Evolutionary conservation across 35 echinoderm and acorn worm species (phyloP).

Genomic region (Chiridota heheva): DNA sequence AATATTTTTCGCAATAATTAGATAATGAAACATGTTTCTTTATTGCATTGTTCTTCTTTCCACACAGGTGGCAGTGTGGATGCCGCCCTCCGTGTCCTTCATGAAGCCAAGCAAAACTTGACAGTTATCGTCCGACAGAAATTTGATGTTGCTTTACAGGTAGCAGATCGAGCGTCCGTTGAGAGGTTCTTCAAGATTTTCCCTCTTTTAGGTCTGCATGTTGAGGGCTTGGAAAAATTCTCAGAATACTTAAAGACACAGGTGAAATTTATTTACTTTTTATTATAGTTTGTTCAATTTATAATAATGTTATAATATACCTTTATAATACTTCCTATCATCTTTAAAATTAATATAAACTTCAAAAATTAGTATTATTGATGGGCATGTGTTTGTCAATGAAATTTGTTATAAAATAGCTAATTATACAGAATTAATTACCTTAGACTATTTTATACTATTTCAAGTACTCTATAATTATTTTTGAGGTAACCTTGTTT

Average conservation of each 20-base stretch:
- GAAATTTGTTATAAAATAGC: too few species aligned
- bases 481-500: too few species aligned
- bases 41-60: too few species aligned
- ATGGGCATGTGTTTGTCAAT: too few species aligned
- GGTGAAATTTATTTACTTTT: slow-evolving; percentile 26
- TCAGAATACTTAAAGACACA: slow-evolving; percentile 85
- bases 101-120: slow-evolving; percentile 86
- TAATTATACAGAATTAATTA: too few species aligned
- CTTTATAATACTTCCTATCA: too few species aligned
- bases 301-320: neutral
- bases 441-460: too few species aligned
- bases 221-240: slow-evolving; percentile 76
- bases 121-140: slow-evolving; percentile 79
- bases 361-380: too few species aligned
- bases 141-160: slow-evolving; percentile 77
- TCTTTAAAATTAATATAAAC: too few species aligned
- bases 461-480: too few species aligned
- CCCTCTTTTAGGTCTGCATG: slow-evolving; percentile 71
- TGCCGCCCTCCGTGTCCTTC: slow-evolving; percentile 69
- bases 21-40: too few species aligned
- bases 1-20: too few species aligned
- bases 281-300: neutral
- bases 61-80: slow-evolving; percentile 76
- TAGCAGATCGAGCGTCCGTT: slow-evolving; percentile 76
- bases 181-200: slow-evolving; percentile 99